phyloP scores from a whole-genome alignment of 2,888 invertebrate species.

The Andrena bucephala region DNA sequence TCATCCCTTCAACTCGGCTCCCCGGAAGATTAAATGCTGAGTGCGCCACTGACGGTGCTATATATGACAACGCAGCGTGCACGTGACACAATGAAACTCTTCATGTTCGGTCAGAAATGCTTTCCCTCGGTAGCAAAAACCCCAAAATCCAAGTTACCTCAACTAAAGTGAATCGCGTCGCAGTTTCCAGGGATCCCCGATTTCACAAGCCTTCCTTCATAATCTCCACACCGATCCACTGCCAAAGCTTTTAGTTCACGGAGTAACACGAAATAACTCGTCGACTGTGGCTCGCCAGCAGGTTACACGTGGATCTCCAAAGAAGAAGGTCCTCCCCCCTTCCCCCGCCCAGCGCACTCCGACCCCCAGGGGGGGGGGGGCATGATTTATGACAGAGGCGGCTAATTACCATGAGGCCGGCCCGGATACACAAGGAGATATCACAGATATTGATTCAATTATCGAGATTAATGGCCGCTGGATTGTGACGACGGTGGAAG shows the following conservation, averaged over 20 bases:
- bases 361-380: constrained; percentile 56
- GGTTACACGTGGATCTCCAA: background rate
- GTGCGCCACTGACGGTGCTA: no score
- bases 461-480: constrained; percentile 80
- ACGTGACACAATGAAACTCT: no score
- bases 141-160: no score
- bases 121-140: no score
- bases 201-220: no score
- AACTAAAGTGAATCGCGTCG: no score
- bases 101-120: no score
- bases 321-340: background rate
- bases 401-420: constrained; percentile 74
- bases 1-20: no score
- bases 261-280: constrained; percentile 2
- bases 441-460: constrained; percentile 82
- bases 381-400: constrained; percentile 75
- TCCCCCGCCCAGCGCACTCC: constrained; percentile 21
- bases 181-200: no score
- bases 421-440: constrained; percentile 72
- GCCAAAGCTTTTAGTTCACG: constrained; percentile 48
- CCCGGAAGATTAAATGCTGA: no score
- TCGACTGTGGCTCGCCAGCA: constrained; percentile 6
- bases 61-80: no score
- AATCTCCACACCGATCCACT: no score
- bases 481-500: constrained; percentile 69